Conservation (phyloP, 2,113 vertebrate genomes). For the Xenopus borealis region DNA sequence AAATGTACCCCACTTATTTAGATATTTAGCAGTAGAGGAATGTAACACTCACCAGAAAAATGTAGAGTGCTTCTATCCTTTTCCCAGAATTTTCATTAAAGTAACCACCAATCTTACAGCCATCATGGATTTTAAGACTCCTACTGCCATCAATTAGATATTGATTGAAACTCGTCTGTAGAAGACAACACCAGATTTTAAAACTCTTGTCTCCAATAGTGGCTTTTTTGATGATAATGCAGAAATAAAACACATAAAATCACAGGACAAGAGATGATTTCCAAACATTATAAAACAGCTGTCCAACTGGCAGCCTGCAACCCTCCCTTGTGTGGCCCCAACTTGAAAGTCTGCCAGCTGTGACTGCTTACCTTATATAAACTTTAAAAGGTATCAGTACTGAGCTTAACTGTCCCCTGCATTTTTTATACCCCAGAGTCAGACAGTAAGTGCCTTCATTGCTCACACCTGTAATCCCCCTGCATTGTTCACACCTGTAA, state of each 20-base stretch:
- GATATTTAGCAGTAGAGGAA: conserved; percentile 31
- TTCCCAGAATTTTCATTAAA: conserved; percentile 17
- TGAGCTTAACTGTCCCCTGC: too few relatives aligned
- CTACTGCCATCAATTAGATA: neutral
- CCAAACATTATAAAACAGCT: conserved; percentile 93
- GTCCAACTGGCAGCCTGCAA: conserved; percentile 53
- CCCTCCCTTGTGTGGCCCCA: conserved; percentile 71
- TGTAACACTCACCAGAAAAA: conserved; percentile 33
- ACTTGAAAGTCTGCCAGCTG: too few relatives aligned
- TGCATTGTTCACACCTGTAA: too few relatives aligned
- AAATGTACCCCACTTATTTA: conserved; percentile 27
- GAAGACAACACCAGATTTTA: neutral
- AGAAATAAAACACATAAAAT: conserved; percentile 70
- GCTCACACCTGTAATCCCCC: too few relatives aligned
- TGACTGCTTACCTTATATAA: too few relatives aligned
- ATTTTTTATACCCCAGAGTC: too few relatives aligned
- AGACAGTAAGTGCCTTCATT: too few relatives aligned
- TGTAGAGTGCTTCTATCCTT: conserved; percentile 23
- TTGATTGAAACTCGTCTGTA: conserved; percentile 9
- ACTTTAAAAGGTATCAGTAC: too few relatives aligned
- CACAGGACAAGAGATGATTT: conserved; percentile 80
- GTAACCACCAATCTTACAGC: conserved; percentile 9
- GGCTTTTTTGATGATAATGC: neutral
- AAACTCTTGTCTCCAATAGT: neutral
- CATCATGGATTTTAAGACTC: neutral